Conservation (phyloP, 2,888 invertebrate genomes). For the Agrilus biguttatus region DNA sequence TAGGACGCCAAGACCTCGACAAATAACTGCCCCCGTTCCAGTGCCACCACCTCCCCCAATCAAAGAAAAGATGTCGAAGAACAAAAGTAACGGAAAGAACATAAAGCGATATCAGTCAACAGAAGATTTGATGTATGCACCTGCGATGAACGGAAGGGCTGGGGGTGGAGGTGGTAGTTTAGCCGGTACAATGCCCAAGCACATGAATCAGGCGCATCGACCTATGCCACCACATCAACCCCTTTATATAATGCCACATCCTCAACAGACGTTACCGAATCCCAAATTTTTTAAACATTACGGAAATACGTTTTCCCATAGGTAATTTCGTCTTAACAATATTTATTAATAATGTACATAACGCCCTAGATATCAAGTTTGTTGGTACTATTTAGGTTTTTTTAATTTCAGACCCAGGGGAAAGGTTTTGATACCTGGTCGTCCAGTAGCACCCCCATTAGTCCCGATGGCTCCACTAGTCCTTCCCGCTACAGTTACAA, state of each 20-base stretch:
- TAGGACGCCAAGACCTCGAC: constrained; percentile 61
- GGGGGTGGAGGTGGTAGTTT: constrained; percentile 22
- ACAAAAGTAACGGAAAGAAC: constrained; percentile 39
- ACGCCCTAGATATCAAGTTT: no score
- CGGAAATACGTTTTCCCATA: constrained; percentile 34
- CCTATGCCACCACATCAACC: constrained; percentile 24
- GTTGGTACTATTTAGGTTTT: no score
- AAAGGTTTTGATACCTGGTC: constrained; percentile 41
- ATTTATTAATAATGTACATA: no score
- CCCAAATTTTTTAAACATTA: constrained; percentile 34
- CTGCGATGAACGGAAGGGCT: constrained; percentile 37
- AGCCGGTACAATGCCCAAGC: constrained; percentile 33
- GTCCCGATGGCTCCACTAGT: constrained; percentile 25
- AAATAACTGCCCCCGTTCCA: constrained; percentile 64
- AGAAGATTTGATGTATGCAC: constrained; percentile 39
- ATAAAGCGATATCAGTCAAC: constrained; percentile 34
- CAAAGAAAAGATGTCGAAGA: constrained; percentile 48
- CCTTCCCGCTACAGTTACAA: constrained; percentile 39
- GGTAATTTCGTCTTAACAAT: no score
- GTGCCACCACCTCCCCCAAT: constrained; percentile 68
- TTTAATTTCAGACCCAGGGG: constrained; percentile 31
- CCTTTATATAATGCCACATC: constrained; percentile 27
- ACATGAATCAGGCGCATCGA: constrained; percentile 24
- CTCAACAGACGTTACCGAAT: constrained; percentile 29
- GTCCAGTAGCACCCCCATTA: constrained; percentile 31